These are phyloP conservation scores for Leontocebus nigricollis DNA, from an alignment of 2,797 vertebrate species.

Conservation along the genomic window DNA sequence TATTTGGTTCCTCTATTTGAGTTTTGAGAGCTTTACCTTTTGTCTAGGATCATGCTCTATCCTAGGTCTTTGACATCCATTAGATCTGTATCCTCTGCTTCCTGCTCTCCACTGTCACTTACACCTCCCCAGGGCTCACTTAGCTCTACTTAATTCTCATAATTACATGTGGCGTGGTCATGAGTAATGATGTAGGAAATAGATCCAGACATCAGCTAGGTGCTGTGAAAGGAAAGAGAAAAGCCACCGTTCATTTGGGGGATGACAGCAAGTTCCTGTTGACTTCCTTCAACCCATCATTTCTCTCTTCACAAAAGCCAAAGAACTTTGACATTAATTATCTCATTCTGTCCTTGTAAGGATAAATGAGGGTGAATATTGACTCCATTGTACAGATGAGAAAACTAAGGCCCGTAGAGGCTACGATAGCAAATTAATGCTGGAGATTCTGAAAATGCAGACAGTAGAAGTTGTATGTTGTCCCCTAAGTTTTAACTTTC, in stretches of 20 bases:
- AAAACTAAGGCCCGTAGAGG: neutral
- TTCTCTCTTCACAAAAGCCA: neutral
- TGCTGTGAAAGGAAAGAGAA: neutral
- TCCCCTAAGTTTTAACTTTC: no score
- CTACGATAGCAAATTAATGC: neutral
- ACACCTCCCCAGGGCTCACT: neutral
- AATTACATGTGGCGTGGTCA: fast-evolving
- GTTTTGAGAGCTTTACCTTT: neutral
- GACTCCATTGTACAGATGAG: no score
- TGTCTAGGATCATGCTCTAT: neutral
- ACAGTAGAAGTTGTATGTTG: fast-evolving
- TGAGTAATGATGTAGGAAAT: neutral
- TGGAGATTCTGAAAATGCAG: neutral
- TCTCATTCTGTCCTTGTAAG: neutral
- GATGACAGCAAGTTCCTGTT: neutral
- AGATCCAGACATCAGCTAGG: no score
- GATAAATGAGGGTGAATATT: no score
- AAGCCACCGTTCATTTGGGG: neutral
- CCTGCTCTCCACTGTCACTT: neutral
- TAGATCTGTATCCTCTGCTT: neutral
- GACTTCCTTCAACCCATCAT: neutral
- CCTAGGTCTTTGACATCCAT: neutral
- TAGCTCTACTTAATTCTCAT: neutral
- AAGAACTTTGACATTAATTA: neutral
- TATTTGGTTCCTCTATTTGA: neutral